These are phyloP conservation scores for Potorous gilbertii DNA, from an alignment of 2,797 vertebrate genomes.

Conservation along the genomic window DNA sequence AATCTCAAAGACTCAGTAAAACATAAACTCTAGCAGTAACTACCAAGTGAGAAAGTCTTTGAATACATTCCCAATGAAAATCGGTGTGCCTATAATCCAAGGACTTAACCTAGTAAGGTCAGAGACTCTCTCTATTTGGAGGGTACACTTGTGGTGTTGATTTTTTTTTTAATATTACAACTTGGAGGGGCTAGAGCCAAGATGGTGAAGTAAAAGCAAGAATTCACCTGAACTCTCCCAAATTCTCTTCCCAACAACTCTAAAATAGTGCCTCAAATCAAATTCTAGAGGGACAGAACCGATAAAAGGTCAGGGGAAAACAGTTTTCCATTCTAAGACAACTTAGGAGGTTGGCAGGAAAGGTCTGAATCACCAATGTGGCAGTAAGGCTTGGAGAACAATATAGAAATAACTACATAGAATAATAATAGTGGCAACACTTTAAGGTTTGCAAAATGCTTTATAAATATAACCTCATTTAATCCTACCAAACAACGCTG, in stretches of 20 bases:
- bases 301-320: background rate
- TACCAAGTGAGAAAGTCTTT: too few species aligned
- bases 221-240: background rate
- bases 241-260: background rate
- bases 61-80: background rate
- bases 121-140: background rate
- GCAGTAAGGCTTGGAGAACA: background rate
- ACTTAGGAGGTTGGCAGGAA: background rate
- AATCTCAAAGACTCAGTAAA: too few species aligned
- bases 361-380: background rate
- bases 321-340: background rate
- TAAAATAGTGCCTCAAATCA: background rate
- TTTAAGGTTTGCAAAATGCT: background rate
- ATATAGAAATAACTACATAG: background rate
- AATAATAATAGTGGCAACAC: too few species aligned
- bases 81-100: background rate
- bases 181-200: background rate
- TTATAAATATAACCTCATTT: background rate
- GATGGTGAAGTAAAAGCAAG: background rate
- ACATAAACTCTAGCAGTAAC: background rate
- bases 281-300: background rate
- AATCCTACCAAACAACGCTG: background rate
- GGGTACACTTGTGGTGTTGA: background rate
- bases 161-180: background rate
- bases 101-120: background rate